Base-by-base conservation (phyloP, 92 coral and sea anemone genomes). In the Hydrozoanthus gracilis region DNA sequence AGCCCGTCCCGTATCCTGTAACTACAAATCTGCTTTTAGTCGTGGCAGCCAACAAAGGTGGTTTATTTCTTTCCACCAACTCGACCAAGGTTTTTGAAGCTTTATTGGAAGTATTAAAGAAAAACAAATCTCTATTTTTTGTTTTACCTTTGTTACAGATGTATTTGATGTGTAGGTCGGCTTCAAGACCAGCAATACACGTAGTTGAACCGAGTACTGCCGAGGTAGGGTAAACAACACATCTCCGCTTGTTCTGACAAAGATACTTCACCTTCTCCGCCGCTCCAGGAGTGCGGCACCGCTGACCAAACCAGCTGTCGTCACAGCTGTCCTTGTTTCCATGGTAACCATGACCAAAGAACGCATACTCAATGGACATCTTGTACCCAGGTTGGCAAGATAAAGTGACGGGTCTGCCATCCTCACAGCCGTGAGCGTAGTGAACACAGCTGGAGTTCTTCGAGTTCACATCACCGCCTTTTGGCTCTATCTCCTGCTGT, bases 131-230 rank as follows among this genome's bases (percentile, higher is more conserved):
- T 35, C 15, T 52, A 62, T 44, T 7, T 44, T 35, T 27, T 12
- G 11, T 8, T 5, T 83, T 47, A 91, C 94, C 94, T 82, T 86
- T 51, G 61, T 86, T 83, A 65, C 94, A 92, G 13, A 51, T 86
- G 55, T 92, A 92, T 20, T 89, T 89, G 16, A 92, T 65, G 73
- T 44, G 50, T 64, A 92, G 82, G 60, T 92, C 92, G 17, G 92
- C 60, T 7, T 92, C 88, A 55, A 92, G 83, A 0, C 94, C 94
- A 60, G 89, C 89, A 18, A 84, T 86, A 48, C 94, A 92, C 27
- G 90, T 82, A 4, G 92, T 86, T 3, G 88, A 56, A 3, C 94
- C 94, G 49, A 92, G 94, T 17, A 92, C 90, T 15, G 39, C 64
- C 44, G 87, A 61, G 13, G 88, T 92, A 2, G 94, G 94, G 18